These are phyloP conservation scores for Hydriomena furcata DNA, from an alignment of 2,888 invertebrate genomes.

Conservation along the genomic window DNA sequence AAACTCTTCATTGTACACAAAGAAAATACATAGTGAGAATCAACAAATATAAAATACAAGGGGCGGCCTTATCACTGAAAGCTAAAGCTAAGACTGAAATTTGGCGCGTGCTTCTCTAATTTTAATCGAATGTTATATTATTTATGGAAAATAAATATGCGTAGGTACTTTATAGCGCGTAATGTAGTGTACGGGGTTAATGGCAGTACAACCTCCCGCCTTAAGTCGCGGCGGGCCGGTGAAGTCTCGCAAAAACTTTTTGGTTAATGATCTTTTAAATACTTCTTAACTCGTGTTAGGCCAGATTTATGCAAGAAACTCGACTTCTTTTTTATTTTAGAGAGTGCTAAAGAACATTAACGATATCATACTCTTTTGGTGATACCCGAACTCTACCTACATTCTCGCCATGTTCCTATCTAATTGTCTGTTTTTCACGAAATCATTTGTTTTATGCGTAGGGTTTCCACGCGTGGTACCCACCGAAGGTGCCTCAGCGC, in stretches of 20 bases:
- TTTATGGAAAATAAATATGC: conserved; percentile 9
- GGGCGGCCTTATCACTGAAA: no score
- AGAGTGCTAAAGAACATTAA: conserved; percentile 1
- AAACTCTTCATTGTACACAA: no score
- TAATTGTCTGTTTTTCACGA: no score
- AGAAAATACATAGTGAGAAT: no score
- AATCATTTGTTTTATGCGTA: neutral
- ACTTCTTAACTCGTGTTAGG: conserved; percentile 39
- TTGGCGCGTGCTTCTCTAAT: no score
- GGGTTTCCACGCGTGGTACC: conserved; percentile 90
- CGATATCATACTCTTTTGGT: neutral
- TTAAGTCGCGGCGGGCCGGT: conserved; percentile 4
- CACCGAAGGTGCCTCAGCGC: conserved; percentile 85
- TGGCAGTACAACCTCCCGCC: conserved; percentile 8
- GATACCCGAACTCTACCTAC: no score
- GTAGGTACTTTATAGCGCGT: conserved; percentile 6
- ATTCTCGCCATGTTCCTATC: no score
- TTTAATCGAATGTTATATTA: conserved; percentile 15
- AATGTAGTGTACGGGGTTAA: conserved; percentile 13
- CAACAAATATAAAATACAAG: no score
- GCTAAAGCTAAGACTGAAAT: no score
- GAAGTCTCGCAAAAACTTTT: conserved; percentile 31
- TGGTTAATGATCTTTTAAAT: conserved; percentile 40
- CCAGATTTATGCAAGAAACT: conserved; percentile 37
- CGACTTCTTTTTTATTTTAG: conserved; percentile 24